A percentile compares a stretch with the other conserved stretches of the same genome.
These are phyloP conservation scores for Tryphoninae sp. DNA, from an alignment of 2,888 invertebrate genomes.

Conservation along the genomic window DNA sequence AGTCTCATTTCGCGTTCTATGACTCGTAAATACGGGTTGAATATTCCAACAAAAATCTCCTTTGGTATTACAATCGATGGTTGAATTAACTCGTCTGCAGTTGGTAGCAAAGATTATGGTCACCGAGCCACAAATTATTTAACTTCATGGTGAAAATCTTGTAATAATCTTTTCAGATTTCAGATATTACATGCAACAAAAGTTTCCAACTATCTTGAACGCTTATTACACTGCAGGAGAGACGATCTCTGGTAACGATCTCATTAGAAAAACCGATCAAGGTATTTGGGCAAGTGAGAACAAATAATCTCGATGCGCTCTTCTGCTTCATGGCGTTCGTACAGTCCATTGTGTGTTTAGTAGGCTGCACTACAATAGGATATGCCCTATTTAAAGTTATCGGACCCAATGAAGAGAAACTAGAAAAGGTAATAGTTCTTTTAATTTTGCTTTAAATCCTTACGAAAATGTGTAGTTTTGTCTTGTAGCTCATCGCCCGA, in stretches of 20 bases:
- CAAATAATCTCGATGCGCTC: slow-evolving; percentile 77
- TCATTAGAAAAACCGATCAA: slow-evolving; percentile 81
- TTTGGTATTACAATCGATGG: not conserved
- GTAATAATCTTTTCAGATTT: slow-evolving; percentile 84
- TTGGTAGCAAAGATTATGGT: not conserved
- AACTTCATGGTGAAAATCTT: not conserved
- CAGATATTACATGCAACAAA: slow-evolving; percentile 86
- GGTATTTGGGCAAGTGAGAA: slow-evolving; percentile 84
- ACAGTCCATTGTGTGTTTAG: slow-evolving; percentile 68
- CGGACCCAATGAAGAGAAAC: slow-evolving; percentile 28
- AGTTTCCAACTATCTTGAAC: slow-evolving; percentile 86
- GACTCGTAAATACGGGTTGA: not conserved
- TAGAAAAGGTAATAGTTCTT: slow-evolving; percentile 31
- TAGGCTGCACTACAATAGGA: slow-evolving; percentile 33
- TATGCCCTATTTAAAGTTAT: slow-evolving; percentile 47
- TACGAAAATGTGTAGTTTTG: no score
- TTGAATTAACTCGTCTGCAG: not conserved
- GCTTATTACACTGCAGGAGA: slow-evolving; percentile 88
- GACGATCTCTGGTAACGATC: slow-evolving; percentile 80
- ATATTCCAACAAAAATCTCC: not conserved
- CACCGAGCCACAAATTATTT: not conserved
- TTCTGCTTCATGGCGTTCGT: slow-evolving; percentile 81
- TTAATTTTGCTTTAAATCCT: not conserved
- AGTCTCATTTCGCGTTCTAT: not conserved
- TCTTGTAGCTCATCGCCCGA: no score